These are phyloP conservation scores for Oryzias woworae DNA, from an alignment of 2,113 vertebrate genomes.

Conservation along the genomic window DNA sequence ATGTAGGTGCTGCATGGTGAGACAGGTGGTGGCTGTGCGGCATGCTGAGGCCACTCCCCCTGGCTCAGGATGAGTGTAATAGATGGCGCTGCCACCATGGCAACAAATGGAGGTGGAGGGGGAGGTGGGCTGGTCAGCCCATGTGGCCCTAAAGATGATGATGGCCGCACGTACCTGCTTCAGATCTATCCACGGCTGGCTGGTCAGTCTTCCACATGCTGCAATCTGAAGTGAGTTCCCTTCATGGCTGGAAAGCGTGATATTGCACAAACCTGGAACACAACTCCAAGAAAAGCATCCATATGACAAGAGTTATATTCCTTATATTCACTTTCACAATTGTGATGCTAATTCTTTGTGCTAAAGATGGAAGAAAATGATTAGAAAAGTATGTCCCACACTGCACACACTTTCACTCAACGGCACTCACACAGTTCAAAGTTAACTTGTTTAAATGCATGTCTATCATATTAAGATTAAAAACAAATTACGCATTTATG, in stretches of 20 bases:
- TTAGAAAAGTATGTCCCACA: too few species aligned
- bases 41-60: constrained; percentile 84
- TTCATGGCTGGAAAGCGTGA: background rate
- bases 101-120: constrained; percentile 65
- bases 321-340: too few species aligned
- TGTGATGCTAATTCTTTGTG: too few species aligned
- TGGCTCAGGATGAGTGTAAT: constrained; percentile 92
- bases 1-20: constrained; percentile 79
- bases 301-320: too few species aligned
- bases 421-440: too few species aligned
- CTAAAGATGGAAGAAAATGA: too few species aligned
- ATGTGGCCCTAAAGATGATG: constrained; percentile 75
- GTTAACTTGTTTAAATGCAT: too few species aligned
- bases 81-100: constrained; percentile 80
- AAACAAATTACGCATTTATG: too few species aligned
- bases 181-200: constrained; percentile 89
- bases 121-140: constrained; percentile 65
- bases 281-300: too few species aligned
- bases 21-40: constrained; percentile 76
- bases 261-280: too few species aligned
- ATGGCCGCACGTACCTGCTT: constrained; percentile 83
- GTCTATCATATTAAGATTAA: too few species aligned
- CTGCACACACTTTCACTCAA: too few species aligned
- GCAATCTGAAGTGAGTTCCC: constrained; percentile 73
- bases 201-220: constrained; percentile 78